phyloP scores from a whole-genome alignment of 1,140 invertebrate genomes.

The Gerris buenoi region DNA sequence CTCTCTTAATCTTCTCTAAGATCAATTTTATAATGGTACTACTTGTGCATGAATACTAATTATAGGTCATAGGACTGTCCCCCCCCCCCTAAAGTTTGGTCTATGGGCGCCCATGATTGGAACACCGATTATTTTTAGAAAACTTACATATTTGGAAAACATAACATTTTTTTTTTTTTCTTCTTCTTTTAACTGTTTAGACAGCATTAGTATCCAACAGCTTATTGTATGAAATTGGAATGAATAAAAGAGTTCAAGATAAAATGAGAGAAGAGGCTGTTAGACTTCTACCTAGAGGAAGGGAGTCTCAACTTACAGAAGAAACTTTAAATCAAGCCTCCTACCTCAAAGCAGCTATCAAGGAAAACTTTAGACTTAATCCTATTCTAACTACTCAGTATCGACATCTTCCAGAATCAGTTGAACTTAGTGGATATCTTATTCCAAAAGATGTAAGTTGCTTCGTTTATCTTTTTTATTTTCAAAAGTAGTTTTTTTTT shows the following conservation, averaged over 20 bases:
- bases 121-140: too few relatives aligned
- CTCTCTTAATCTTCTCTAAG: too few relatives aligned
- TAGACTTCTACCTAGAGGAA: neutral
- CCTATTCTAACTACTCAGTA: neutral
- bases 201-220: neutral
- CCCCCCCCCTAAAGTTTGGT: too few relatives aligned
- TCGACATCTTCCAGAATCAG: neutral
- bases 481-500: neutral
- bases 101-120: too few relatives aligned
- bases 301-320: neutral
- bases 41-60: too few relatives aligned
- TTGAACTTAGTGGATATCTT: neutral
- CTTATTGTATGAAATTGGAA: neutral
- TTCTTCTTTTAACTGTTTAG: neutral
- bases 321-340: neutral
- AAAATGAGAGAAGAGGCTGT: neutral
- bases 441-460: neutral
- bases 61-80: too few relatives aligned
- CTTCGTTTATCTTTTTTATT: neutral
- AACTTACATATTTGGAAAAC: too few relatives aligned
- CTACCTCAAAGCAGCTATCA: neutral
- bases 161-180: too few relatives aligned
- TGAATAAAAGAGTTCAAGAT: neutral
- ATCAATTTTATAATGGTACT: too few relatives aligned
- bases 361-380: neutral